These are phyloP conservation scores for Micropoecilia bifurca DNA, from an alignment of 2,797 vertebrate genomes.

Conservation along the genomic window DNA sequence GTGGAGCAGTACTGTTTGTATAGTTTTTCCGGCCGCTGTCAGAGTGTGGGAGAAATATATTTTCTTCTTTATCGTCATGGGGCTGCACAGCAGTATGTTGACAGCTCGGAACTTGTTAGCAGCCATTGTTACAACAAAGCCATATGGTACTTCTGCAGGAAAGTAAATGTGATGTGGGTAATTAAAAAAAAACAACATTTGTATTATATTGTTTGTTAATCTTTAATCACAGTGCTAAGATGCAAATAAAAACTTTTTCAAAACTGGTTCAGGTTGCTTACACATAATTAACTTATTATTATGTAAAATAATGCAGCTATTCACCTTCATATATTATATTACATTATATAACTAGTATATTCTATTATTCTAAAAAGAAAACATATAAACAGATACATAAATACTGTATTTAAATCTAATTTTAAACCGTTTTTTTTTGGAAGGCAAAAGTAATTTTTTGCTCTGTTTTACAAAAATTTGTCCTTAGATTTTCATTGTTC, in stretches of 20 bases:
- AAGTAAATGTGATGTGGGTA: neutral
- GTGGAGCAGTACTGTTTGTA: slow-evolving; percentile 13
- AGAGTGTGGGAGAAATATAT: slow-evolving; percentile 14
- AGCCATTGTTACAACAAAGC: neutral
- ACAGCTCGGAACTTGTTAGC: neutral
- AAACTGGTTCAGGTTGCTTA: neutral
- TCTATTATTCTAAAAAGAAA: neutral
- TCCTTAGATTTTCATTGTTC: neutral
- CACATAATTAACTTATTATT: neutral
- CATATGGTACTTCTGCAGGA: neutral
- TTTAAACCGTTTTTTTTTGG: neutral
- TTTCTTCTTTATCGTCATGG: slow-evolving; percentile 25
- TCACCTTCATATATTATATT: neutral
- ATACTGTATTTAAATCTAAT: neutral
- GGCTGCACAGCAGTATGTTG: neutral
- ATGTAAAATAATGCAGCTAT: neutral
- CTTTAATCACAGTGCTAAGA: neutral
- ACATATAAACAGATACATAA: neutral
- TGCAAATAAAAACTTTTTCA: neutral
- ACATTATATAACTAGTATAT: no score
- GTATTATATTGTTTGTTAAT: neutral
- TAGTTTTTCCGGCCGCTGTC: slow-evolving; percentile 19
- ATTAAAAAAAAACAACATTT: neutral
- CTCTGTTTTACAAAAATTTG: neutral
- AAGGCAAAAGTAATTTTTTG: neutral